These are phyloP conservation scores for Hypolimnas misippus DNA, from an alignment of 2,888 invertebrate species.

Conservation along the genomic window DNA sequence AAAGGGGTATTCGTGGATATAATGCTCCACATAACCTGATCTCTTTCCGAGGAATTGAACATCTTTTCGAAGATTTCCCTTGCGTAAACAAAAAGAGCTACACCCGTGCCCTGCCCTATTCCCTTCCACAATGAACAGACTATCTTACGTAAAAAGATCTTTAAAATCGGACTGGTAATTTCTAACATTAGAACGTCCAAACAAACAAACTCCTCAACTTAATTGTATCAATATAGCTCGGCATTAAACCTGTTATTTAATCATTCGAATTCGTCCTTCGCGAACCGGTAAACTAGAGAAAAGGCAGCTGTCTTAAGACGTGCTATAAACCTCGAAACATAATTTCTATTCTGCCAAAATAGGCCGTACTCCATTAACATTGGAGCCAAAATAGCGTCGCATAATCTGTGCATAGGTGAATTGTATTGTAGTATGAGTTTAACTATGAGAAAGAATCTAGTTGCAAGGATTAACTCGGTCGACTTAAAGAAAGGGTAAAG, in stretches of 20 bases:
- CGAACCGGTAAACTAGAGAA: constrained; percentile 62
- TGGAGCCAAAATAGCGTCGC: constrained; percentile 18
- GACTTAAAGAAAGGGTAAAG: constrained; percentile 50
- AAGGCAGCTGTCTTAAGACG: constrained; percentile 50
- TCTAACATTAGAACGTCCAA: too few species aligned
- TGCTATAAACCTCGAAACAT: constrained; percentile 41
- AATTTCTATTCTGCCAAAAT: constrained; percentile 17
- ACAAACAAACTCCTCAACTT: neutral
- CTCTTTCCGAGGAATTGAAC: too few species aligned
- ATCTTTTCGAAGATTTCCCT: too few species aligned
- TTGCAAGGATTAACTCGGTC: constrained; percentile 56
- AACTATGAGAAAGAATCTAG: constrained; percentile 64
- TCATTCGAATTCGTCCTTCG: constrained; percentile 53
- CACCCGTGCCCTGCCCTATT: too few species aligned
- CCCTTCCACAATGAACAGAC: too few species aligned
- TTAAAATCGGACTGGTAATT: too few species aligned
- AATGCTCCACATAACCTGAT: too few species aligned
- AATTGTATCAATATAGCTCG: constrained; percentile 15
- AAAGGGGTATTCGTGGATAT: too few species aligned
- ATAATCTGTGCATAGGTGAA: constrained; percentile 18
- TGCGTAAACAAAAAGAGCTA: too few species aligned
- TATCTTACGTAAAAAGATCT: too few species aligned
- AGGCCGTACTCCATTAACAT: neutral
- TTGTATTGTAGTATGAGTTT: constrained; percentile 34
- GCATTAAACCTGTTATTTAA: constrained; percentile 54